Percentiles rank a stretch among this genome's conserved stretches.
phyloP scores from a whole-genome alignment of 2,113 vertebrate genomes.

The Petrocephalus zakoni region DNA sequence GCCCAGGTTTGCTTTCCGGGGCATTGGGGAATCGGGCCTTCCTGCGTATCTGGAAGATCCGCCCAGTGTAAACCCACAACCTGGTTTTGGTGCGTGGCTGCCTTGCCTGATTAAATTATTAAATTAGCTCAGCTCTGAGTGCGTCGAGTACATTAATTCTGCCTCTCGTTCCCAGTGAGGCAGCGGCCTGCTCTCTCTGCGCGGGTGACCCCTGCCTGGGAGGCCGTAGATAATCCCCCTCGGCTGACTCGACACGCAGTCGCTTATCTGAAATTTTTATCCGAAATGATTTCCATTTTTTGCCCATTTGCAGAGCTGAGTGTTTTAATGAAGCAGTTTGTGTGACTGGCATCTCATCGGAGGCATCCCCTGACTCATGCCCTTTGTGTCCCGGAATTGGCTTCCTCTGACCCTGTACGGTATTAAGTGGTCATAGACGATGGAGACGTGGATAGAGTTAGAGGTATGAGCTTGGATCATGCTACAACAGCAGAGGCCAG shows the following conservation, averaged over 20 bases:
- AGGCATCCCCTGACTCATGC: not conserved
- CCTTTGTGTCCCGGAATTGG: not conserved
- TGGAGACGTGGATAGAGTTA: not conserved
- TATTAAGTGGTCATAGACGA: not conserved
- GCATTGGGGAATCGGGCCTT: no score
- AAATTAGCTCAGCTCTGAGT: not conserved
- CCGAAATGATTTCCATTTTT: not conserved
- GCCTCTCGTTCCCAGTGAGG: not conserved
- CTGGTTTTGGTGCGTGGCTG: not conserved
- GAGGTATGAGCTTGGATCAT: not conserved
- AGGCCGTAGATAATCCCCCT: not conserved
- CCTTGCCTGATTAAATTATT: conserved; percentile 3
- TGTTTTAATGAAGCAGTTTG: not conserved
- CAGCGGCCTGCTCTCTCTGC: not conserved
- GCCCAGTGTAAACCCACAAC: not conserved
- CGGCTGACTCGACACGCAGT: not conserved
- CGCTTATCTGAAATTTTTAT: not conserved
- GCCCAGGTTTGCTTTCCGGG: not conserved
- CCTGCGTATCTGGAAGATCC: not conserved
- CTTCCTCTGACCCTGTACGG: not conserved
- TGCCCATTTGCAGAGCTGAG: not conserved
- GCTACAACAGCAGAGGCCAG: no score
- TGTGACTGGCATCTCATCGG: not conserved
- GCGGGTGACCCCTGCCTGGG: not conserved
- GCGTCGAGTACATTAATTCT: not conserved